Percentiles rank a stretch among this genome's conserved stretches.
These are phyloP conservation scores for Petroica traversi DNA, from an alignment of 2,113 vertebrate species.

Conservation along the genomic window DNA sequence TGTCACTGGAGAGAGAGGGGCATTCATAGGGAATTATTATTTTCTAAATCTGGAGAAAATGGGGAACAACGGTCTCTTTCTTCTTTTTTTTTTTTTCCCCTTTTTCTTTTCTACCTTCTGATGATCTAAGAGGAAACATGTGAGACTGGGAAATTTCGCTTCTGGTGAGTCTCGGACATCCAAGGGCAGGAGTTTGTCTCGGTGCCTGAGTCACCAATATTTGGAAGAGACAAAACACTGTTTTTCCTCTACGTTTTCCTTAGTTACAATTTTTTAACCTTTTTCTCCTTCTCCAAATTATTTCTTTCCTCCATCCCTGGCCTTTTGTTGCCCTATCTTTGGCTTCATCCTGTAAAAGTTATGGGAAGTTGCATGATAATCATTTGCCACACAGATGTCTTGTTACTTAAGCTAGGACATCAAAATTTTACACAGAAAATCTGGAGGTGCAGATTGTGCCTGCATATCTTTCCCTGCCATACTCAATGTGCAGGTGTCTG, in stretches of 20 bases:
- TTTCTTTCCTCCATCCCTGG: not conserved
- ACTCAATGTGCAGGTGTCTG: not conserved
- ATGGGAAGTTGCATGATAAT: not conserved
- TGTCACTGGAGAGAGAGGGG: not conserved
- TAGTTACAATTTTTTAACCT: not conserved
- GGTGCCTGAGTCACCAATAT: not conserved
- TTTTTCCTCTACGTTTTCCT: slow-evolving; percentile 1
- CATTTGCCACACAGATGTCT: not conserved
- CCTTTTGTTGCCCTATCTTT: not conserved
- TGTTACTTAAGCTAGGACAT: not conserved
- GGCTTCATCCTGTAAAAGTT: not conserved
- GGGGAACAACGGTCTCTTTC: not conserved
- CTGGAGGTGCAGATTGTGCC: not conserved
- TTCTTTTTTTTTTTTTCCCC: not conserved
- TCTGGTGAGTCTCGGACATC: rapidly evolving
- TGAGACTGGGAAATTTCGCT: not conserved
- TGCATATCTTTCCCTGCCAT: not conserved
- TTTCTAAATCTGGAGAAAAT: not conserved
- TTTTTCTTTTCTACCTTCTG: not conserved
- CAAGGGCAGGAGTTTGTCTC: not conserved
- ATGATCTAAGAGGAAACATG: not conserved
- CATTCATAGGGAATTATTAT: not conserved
- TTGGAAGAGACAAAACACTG: not conserved
- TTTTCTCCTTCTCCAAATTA: not conserved
- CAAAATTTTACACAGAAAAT: not conserved